Evolutionary conservation across 1,140 invertebrate species (phyloP).

Genomic region (Grapholita molesta): DNA sequence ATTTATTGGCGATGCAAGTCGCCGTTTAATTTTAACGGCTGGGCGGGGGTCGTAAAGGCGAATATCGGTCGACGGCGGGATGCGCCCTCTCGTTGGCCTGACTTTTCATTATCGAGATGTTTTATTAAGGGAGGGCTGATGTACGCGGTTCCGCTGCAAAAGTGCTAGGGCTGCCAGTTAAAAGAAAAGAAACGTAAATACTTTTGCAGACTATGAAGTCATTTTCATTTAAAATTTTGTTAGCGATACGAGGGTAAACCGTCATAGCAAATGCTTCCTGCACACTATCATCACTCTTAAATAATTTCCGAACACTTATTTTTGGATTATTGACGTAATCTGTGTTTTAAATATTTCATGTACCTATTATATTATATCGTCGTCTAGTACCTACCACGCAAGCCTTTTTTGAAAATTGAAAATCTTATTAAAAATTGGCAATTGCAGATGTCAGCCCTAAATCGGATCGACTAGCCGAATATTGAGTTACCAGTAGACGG

Average conservation of each 20-base stretch:
- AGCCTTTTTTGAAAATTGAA: not conserved
- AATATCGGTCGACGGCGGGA: slow-evolving; percentile 39
- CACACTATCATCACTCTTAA: no score
- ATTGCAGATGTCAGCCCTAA: slow-evolving; percentile 35
- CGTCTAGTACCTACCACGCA: no score
- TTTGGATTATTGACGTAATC: no score
- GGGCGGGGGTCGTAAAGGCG: slow-evolving; percentile 47
- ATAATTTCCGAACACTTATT: no score
- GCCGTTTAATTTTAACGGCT: slow-evolving; percentile 61
- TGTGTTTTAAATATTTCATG: no score
- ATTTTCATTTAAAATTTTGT: no score
- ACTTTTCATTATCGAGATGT: slow-evolving; percentile 79
- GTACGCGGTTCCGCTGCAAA: slow-evolving; percentile 32
- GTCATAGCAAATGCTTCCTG: no score
- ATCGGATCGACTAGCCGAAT: slow-evolving; percentile 37
- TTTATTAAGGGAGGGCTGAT: slow-evolving; percentile 73
- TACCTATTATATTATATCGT: no score
- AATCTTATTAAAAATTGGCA: slow-evolving; percentile 27
- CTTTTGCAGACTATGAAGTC: no score
- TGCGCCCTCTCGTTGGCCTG: slow-evolving; percentile 68
- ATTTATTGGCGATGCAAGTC: slow-evolving; percentile 63
- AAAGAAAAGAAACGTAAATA: slow-evolving; percentile 11
- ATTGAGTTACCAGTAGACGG: slow-evolving; percentile 55
- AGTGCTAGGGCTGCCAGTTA: slow-evolving; percentile 49
- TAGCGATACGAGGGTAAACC: no score